Percentiles rank a stretch among this genome's conserved stretches.
These are phyloP conservation scores for Coregonus clupeaformis DNA, from an alignment of 2,113 vertebrate genomes.

Conservation along the genomic window DNA sequence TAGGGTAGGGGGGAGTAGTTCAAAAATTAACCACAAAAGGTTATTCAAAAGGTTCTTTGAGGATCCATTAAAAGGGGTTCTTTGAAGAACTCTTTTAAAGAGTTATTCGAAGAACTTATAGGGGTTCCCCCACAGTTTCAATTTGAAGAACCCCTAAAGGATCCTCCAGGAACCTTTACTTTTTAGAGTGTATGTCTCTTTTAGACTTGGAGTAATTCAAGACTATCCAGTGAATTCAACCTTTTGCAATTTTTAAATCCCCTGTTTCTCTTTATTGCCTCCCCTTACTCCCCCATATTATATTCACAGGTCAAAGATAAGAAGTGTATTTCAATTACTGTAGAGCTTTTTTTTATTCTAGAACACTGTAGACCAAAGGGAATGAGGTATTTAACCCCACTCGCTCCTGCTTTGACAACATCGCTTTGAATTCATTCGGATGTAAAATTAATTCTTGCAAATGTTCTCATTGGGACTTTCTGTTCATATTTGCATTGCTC, in stretches of 20 bases:
- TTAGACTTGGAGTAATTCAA: neutral
- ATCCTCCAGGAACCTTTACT: no score
- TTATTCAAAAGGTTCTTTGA: no score
- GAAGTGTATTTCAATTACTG: constrained; percentile 61
- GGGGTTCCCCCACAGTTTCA: no score
- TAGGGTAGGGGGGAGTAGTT: no score
- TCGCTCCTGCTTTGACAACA: constrained; percentile 71
- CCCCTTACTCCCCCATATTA: constrained; percentile 49
- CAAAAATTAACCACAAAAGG: no score
- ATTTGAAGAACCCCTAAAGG: no score
- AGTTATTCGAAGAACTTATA: no score
- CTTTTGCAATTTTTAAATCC: constrained; percentile 28
- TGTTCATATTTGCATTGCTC: constrained; percentile 64
- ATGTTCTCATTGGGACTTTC: constrained; percentile 73
- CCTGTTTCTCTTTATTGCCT: constrained; percentile 20
- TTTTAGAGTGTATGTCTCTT: no score
- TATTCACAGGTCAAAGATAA: constrained; percentile 66
- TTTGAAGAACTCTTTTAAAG: no score
- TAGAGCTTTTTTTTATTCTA: constrained; percentile 42
- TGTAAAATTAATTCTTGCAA: constrained; percentile 75
- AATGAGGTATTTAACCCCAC: constrained; percentile 71
- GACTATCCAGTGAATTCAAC: constrained; percentile 1
- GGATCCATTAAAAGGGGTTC: no score
- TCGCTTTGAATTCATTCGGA: constrained; percentile 73
- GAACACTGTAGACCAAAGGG: constrained; percentile 66